phyloP scores from a whole-genome alignment of 2,888 invertebrate genomes.

The Helicoverpa assulta region DNA sequence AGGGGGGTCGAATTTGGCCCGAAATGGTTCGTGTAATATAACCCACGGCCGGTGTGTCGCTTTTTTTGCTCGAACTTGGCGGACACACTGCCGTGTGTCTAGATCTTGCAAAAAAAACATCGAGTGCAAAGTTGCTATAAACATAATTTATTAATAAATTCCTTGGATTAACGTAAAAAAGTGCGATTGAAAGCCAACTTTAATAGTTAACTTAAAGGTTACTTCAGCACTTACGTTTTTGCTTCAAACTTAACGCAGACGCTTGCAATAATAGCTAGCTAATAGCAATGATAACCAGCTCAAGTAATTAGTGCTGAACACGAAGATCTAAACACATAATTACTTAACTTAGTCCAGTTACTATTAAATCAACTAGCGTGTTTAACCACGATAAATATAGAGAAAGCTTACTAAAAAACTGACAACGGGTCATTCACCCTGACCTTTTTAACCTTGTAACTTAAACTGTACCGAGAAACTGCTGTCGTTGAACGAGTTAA shows the following conservation, averaged over 20 bases:
- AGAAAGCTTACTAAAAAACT: conserved; percentile 72
- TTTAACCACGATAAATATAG: conserved; percentile 68
- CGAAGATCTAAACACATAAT: conserved; percentile 46
- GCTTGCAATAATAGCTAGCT: conserved; percentile 31
- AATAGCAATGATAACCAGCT: conserved; percentile 38
- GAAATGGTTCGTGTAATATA: too few species aligned
- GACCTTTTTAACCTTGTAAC: conserved; percentile 84
- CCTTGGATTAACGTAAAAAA: not conserved
- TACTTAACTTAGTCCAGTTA: conserved; percentile 33
- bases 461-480: conserved; percentile 74
- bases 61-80: too few species aligned
- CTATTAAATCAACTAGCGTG: conserved; percentile 71
- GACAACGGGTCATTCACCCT: conserved; percentile 77
- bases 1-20: too few species aligned
- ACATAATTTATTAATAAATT: not conserved
- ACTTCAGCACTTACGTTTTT: conserved; percentile 46
- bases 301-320: conserved; percentile 51
- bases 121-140: not conserved
- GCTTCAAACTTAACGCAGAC: conserved; percentile 32
- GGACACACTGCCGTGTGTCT: too few species aligned
- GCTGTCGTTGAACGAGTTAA: conserved; percentile 78
- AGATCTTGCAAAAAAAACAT: not conserved
- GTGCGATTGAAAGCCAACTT: not conserved
- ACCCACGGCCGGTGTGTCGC: too few species aligned
- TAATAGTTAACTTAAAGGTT: conserved; percentile 51